Percentiles rank a stretch among this genome's conserved stretches.
Evolutionary conservation across 2,888 invertebrate genomes (phyloP).

Genomic region (Myopa testacea): DNA sequence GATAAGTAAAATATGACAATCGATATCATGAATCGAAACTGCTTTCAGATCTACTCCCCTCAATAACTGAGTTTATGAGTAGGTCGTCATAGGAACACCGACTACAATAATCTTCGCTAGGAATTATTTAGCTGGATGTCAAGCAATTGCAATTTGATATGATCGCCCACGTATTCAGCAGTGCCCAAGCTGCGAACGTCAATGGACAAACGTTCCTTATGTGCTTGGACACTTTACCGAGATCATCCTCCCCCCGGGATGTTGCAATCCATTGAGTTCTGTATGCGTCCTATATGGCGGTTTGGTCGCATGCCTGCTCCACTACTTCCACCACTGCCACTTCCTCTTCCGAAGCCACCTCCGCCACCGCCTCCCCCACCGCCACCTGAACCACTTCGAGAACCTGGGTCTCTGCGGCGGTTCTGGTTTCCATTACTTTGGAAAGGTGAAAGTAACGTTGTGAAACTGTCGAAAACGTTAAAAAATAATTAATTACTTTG

Average conservation of each 20-base stretch:
- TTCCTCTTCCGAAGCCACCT: slow-evolving; percentile 45
- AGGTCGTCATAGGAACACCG: slow-evolving; percentile 48
- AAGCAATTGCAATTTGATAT: slow-evolving; percentile 12
- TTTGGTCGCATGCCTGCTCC: slow-evolving; percentile 54
- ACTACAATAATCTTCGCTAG: neutral
- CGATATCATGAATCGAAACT: neutral
- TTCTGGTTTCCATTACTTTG: slow-evolving; percentile 47
- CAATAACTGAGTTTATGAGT: slow-evolving; percentile 46
- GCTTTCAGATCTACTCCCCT: slow-evolving; percentile 8
- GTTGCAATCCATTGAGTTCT: slow-evolving; percentile 53
- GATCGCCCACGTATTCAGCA: slow-evolving; percentile 35
- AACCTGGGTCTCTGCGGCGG: slow-evolving; percentile 44
- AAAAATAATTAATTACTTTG: neutral
- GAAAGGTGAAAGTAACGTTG: slow-evolving; percentile 58
- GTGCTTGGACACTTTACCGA: slow-evolving; percentile 51
- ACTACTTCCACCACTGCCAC: slow-evolving; percentile 36
- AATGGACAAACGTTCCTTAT: neutral
- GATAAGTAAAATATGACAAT: neutral
- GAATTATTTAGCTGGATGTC: slow-evolving; percentile 36
- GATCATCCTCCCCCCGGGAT: slow-evolving; percentile 53
- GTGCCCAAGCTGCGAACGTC: slow-evolving; percentile 47
- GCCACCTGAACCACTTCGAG: slow-evolving; percentile 48
- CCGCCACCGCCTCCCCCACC: slow-evolving; percentile 52
- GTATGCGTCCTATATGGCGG: slow-evolving; percentile 50
- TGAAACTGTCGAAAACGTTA: slow-evolving; percentile 53